Base-by-base conservation (phyloP, 1,140 invertebrate species). In the Brachionus paranguensis region DNA sequence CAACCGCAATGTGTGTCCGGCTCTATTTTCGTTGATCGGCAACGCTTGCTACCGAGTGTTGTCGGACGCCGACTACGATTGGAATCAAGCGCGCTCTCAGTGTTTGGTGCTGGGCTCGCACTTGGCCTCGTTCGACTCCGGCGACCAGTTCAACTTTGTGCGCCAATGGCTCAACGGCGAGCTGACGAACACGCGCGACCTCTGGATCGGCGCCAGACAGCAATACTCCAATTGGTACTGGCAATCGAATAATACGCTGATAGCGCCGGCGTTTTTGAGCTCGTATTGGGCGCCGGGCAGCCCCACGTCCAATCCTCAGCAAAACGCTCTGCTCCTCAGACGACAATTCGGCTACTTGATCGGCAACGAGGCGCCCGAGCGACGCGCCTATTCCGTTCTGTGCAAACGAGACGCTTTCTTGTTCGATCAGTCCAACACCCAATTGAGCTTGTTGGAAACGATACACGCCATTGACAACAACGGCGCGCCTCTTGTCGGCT, bases 191-290 rank as follows among this genome's bases (percentile, higher is more conserved):
- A 81, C 53, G 2, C 20, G 53, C 12, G 78, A 81, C 10, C 17
- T 81, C 1, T 81, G 78, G 78, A 81, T 47, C 17, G 78, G 78
- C 43, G 78, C 50, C 37, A 29, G 78, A 37, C 20, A 41, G 3
- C 78, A 81, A 47, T 81, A 81, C 53, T 64, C 78, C 0, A 81
- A 81, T 5, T 81, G 78, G 78, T 60, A 64, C 24, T 81, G 78
- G 78, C 53, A 81, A 14, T 81, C 64, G 11, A 81, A 65, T 11
- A 81, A 81, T 29, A 81, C 78, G 4, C 33, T 29, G 1, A 29
- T 81, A 43, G n/a, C 53, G 14, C 29, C 78, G 14, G 14, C 53
- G 1, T n/a, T 81, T 17, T 45, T 81, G 37, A 64, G 24, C 24
- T 81, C 78, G 12, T 45, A 29, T 24, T 81, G 78, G 78, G 78